Base-by-base conservation (phyloP, 2,797 vertebrate species). In the Neostethus bicornis region DNA sequence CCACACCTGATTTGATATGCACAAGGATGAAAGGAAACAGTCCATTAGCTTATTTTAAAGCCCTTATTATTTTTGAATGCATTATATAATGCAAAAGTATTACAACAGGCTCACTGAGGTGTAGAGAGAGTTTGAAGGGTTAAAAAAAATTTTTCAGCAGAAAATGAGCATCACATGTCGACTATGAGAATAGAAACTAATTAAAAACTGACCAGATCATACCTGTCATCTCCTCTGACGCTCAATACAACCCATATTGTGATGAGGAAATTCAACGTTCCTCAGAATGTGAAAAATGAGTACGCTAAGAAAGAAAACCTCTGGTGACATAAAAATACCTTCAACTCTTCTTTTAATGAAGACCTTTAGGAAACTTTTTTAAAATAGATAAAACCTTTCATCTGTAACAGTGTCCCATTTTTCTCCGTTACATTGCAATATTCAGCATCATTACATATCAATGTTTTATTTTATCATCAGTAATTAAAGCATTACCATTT, bases 1-100 rank as follows among this genome's bases (percentile, higher is more conserved):
- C 90, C 91, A 93, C 51, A 90, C 91, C 90, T 92, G 61, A 26
- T 11, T 74, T 17, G 2, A 66, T 1, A 65, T 4, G 67, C 0
- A 57, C 12, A 77, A 23, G 69, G 26, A 7, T n/a, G n/a, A 38
- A 4, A 35, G 1, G 23, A 51, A 56, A 37, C 14, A 9, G n/a
- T 19, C 14, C 50, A 20, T 1, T 41, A 54, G 28, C 28, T 13
- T 14, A 14, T 13, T 28, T 9, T 24, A 31, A 53, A 28, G 28
- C 38, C 35, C 5, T n/a, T n/a, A n/a, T n/a, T n/a, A n/a, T n/a
- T n/a, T n/a, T n/a, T n/a, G n/a, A n/a, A n/a, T n/a, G n/a, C n/a
- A n/a, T n/a, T n/a, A n/a, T n/a, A n/a, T n/a, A n/a, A n/a, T n/a
- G 14, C 14, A 37, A 3, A 8, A 16, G 5, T 16, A 17, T 3